Conservation (phyloP, 2,888 invertebrate genomes). For the Tachina fera region DNA sequence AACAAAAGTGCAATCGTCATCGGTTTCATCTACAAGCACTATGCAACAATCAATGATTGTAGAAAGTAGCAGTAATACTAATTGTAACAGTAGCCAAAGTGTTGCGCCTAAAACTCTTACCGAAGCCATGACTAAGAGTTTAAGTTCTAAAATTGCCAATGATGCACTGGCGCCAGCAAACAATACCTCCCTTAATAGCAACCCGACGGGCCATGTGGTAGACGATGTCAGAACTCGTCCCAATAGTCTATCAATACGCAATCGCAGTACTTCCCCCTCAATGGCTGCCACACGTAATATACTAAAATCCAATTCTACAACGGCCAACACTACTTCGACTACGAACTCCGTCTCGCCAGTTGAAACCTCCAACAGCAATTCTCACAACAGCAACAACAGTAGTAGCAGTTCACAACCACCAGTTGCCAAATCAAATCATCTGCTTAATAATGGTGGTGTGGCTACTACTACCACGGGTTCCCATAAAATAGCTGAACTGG, state of each 20-base stretch:
- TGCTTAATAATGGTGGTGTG: constrained; percentile 49
- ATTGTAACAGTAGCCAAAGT: constrained; percentile 68
- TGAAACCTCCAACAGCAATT: constrained; percentile 62
- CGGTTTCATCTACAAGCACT: constrained; percentile 77
- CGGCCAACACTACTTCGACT: constrained; percentile 50
- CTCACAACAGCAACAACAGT: constrained; percentile 44
- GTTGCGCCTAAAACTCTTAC: constrained; percentile 66
- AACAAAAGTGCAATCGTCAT: constrained; percentile 79
- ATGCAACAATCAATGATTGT: constrained; percentile 78
- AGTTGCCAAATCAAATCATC: constrained; percentile 63
- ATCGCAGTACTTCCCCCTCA: constrained; percentile 80
- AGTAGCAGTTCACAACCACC: constrained; percentile 42
- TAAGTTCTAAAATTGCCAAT: constrained; percentile 72
- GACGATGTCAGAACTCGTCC: constrained; percentile 80
- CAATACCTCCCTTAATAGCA: constrained; percentile 45
- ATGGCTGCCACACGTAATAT: constrained; percentile 72
- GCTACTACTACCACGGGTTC: constrained; percentile 45
- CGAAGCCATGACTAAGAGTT: constrained; percentile 72
- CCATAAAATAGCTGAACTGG: constrained; percentile 78
- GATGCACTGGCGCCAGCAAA: constrained; percentile 72
- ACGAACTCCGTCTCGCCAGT: constrained; percentile 73
- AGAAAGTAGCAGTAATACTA: constrained; percentile 74
- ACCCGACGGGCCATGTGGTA: constrained; percentile 33
- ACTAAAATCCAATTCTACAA: constrained; percentile 59
- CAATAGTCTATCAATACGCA: constrained; percentile 80